Percentiles rank a stretch among this genome's conserved stretches.
Evolutionary conservation across 2,797 vertebrate genomes (phyloP).

Genomic region (Enteromius anoplus): DNA sequence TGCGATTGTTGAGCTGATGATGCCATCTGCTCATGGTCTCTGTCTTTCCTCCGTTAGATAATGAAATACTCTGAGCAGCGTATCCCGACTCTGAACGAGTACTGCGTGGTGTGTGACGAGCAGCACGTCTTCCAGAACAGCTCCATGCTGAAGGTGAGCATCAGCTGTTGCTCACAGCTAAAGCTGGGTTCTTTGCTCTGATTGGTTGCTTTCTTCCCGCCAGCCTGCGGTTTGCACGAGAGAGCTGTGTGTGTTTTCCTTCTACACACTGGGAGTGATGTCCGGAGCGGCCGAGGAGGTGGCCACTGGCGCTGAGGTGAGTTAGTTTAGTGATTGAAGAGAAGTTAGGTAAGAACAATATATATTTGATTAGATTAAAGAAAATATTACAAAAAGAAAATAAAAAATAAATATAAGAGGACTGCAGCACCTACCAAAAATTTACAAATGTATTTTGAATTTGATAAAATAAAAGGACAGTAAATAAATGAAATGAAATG

Average conservation of each 20-base stretch:
- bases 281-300: slow-evolving; percentile 97
- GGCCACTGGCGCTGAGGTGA: slow-evolving; percentile 95
- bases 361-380: too few relatives aligned
- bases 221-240: slow-evolving; percentile 97
- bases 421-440: too few relatives aligned
- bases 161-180: not conserved
- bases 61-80: slow-evolving; percentile 99
- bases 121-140: slow-evolving; percentile 99
- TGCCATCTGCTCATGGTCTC: slow-evolving; percentile 29
- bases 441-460: too few relatives aligned
- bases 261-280: slow-evolving; percentile 99
- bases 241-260: slow-evolving; percentile 97
- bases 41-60: slow-evolving; percentile 78
- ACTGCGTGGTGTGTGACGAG: slow-evolving; percentile 98
- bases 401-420: too few relatives aligned
- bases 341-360: not conserved
- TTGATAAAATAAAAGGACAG: too few relatives aligned
- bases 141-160: slow-evolving; percentile 95
- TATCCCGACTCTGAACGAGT: slow-evolving; percentile 96
- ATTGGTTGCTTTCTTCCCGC: slow-evolving; percentile 27
- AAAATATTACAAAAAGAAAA: too few relatives aligned
- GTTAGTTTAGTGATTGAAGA: not conserved
- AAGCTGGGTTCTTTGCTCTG: not conserved
- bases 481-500: too few relatives aligned
- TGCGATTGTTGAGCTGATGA: not conserved